phyloP scores from a whole-genome alignment of 2,113 vertebrate species.

The Eulacestoma nigropectus region DNA sequence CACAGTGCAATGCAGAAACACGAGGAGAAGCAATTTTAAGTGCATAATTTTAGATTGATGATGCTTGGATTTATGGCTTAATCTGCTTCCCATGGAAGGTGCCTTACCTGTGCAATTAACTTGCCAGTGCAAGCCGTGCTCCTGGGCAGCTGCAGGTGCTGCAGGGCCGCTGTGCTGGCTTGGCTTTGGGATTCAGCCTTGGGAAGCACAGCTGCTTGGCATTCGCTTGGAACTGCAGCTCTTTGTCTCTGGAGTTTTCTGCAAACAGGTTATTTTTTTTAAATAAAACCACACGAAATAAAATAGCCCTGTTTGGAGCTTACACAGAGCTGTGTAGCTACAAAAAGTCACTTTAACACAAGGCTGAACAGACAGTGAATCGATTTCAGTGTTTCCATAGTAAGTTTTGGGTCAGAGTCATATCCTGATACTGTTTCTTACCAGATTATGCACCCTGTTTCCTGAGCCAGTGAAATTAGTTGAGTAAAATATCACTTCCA shows the following conservation, averaged over 20 bases:
- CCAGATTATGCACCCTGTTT: not conserved
- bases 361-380: not conserved
- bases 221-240: not conserved
- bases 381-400: not conserved
- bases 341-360: not conserved
- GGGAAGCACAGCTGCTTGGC: not conserved
- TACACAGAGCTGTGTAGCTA: not conserved
- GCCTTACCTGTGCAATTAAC: not conserved
- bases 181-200: not conserved
- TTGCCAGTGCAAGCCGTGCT: not conserved
- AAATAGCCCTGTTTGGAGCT: not conserved
- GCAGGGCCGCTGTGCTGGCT: not conserved
- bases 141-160: not conserved
- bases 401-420: not conserved
- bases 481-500: not conserved
- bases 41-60: not conserved
- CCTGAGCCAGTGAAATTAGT: not conserved
- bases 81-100: not conserved
- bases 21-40: not conserved
- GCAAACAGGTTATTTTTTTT: not conserved
- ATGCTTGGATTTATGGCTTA: not conserved
- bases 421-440: not conserved
- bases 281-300: not conserved
- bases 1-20: not conserved
- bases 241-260: not conserved